A percentile compares a stretch with the other conserved stretches of the same genome.
Evolutionary conservation across 2,797 vertebrate species (phyloP).

Genomic region (Chaetophractus vellerosus): DNA sequence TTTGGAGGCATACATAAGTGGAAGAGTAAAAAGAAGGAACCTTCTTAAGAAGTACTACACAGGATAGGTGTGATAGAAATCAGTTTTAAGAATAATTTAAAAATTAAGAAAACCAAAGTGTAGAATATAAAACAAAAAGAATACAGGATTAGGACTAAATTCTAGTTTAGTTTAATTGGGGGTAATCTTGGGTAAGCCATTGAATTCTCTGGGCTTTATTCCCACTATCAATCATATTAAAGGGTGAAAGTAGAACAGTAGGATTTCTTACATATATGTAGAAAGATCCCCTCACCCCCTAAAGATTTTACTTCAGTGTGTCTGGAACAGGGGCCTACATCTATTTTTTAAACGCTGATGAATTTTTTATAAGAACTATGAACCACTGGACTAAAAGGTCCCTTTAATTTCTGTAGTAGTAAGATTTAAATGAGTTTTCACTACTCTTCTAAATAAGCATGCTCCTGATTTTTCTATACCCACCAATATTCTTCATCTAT

Average conservation of each 20-base stretch:
- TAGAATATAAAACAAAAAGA: not conserved
- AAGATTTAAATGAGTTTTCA: conserved; percentile 27
- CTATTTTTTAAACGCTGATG: not conserved
- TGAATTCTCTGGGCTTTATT: not conserved
- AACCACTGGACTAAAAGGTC: not conserved
- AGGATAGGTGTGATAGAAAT: not conserved
- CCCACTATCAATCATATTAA: conserved; percentile 34
- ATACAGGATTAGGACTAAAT: not conserved
- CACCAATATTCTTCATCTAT: not conserved
- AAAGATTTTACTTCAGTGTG: not conserved
- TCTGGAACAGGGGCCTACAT: not conserved
- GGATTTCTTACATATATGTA: not conserved
- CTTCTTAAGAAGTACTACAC: not conserved
- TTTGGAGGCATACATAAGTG: not conserved
- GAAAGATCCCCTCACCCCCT: not conserved
- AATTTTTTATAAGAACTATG: not conserved
- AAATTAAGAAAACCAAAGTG: not conserved
- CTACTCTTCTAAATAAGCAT: conserved; percentile 1
- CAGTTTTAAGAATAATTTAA: not conserved
- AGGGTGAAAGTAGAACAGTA: not conserved
- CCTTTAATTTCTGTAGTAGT: not conserved
- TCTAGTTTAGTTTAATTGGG: too few relatives aligned
- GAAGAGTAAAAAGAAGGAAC: not conserved
- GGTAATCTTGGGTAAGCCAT: not conserved
- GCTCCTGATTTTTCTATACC: not conserved